These are phyloP conservation scores for Pandion haliaetus DNA, from an alignment of 2,113 vertebrate genomes.

Conservation along the genomic window DNA sequence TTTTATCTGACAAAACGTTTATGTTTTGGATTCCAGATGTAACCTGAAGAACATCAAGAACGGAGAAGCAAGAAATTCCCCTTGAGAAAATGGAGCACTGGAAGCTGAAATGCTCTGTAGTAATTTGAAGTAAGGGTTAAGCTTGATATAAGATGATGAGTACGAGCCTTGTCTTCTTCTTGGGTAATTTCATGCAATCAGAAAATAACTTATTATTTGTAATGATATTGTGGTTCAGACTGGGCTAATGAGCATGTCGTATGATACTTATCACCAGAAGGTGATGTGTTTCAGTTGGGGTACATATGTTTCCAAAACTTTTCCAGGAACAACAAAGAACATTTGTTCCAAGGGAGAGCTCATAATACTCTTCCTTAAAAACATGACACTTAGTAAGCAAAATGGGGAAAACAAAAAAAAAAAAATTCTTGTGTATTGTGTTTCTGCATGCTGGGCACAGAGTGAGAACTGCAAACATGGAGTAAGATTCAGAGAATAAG, in stretches of 20 bases:
- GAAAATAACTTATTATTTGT: background rate
- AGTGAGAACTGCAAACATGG: background rate
- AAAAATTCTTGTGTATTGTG: background rate
- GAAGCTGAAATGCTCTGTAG: background rate
- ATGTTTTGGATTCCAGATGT: background rate
- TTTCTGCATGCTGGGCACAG: background rate
- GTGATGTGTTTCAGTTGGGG: background rate
- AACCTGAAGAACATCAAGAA: background rate
- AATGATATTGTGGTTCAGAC: background rate
- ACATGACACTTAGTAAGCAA: background rate
- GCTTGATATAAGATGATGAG: background rate
- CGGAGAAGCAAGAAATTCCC: background rate
- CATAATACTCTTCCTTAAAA: background rate
- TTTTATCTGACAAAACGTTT: background rate
- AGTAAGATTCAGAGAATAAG: background rate
- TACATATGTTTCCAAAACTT: background rate
- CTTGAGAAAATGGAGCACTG: background rate
- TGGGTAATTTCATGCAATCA: background rate
- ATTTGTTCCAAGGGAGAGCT: background rate
- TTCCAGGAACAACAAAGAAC: background rate
- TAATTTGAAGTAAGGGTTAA: background rate
- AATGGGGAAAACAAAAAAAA: background rate
- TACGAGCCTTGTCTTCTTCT: background rate
- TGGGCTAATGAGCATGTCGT: accelerated
- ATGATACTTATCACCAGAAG: background rate